Percentiles rank a stretch among this genome's conserved stretches.
phyloP scores from a whole-genome alignment of 1,140 invertebrate genomes.

The Drosophila eugracilis region DNA sequence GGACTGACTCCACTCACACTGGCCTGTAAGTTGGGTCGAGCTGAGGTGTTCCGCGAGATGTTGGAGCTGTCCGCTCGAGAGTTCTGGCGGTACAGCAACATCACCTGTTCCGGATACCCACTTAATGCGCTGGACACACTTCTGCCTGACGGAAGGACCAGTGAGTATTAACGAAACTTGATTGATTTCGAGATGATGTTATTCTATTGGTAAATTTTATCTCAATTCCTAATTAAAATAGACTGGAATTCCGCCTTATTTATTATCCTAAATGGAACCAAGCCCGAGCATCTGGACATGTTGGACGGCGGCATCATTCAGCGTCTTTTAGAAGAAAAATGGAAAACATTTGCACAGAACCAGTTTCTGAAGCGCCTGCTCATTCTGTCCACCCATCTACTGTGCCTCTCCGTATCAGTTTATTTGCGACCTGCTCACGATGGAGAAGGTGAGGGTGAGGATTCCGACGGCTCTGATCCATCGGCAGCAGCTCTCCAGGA shows the following conservation, averaged over 20 bases:
- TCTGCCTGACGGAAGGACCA: constrained; percentile 96
- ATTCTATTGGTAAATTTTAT: too few relatives aligned
- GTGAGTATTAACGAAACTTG: constrained; percentile 87
- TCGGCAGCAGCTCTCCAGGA: constrained; percentile 40
- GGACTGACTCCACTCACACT: constrained; percentile 97
- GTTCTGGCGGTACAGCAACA: constrained; percentile 99
- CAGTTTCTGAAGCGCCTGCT: constrained; percentile 96
- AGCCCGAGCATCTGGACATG: constrained; percentile 99
- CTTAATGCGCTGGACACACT: constrained; percentile 98
- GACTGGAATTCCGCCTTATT: constrained; percentile 99
- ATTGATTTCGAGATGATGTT: not conserved
- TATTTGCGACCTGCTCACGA: constrained; percentile 92
- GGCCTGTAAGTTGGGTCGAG: constrained; percentile 97
- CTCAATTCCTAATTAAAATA: constrained; percentile 86
- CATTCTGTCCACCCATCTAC: constrained; percentile 94
- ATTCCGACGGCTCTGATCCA: constrained; percentile 25
- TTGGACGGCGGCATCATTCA: constrained; percentile 99
- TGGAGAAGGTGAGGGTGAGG: constrained; percentile 81
- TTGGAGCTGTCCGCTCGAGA: constrained; percentile 97
- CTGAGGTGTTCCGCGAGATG: constrained; percentile 98
- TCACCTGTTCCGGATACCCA: constrained; percentile 99
- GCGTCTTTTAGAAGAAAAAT: constrained; percentile 98
- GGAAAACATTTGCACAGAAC: constrained; percentile 98
- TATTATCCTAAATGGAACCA: constrained; percentile 98
- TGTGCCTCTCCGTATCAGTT: constrained; percentile 94